These are phyloP conservation scores for Penaeus chinensis DNA, from an alignment of 1,140 invertebrate genomes.

Conservation along the genomic window DNA sequence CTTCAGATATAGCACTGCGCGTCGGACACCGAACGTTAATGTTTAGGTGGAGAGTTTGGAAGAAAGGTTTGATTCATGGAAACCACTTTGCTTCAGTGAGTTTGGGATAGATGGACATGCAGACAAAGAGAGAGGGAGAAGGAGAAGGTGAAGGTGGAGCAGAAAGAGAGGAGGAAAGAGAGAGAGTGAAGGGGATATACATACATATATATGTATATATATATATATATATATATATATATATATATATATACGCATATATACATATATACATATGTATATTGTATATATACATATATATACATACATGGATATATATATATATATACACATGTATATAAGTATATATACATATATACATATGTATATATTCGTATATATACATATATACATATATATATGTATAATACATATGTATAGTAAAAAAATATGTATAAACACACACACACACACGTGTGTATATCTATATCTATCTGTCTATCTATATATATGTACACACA, in stretches of 20 bases:
- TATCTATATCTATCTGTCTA: no score
- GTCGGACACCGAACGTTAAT: no score
- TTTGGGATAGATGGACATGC: neutral
- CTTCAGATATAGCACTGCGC: no score
- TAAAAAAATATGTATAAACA: neutral
- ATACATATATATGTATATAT: neutral
- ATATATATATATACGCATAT: neutral
- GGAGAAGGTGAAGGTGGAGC: neutral
- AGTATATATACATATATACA: neutral
- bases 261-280: neutral
- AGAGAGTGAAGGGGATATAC: neutral
- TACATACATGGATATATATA: neutral
- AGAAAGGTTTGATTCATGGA: no score
- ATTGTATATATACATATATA: neutral
- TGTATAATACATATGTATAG: neutral
- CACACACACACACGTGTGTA: neutral
- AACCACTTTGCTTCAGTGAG: neutral
- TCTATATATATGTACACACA: no score
- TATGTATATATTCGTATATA: neutral
- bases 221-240: neutral
- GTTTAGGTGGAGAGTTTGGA: no score
- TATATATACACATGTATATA: neutral
- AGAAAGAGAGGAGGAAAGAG: conserved; percentile 22
- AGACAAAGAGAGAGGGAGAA: conserved; percentile 5
- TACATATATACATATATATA: conserved; percentile 14